phyloP scores from a whole-genome alignment of 2,888 invertebrate genomes.

The Hedychridium roseum region DNA sequence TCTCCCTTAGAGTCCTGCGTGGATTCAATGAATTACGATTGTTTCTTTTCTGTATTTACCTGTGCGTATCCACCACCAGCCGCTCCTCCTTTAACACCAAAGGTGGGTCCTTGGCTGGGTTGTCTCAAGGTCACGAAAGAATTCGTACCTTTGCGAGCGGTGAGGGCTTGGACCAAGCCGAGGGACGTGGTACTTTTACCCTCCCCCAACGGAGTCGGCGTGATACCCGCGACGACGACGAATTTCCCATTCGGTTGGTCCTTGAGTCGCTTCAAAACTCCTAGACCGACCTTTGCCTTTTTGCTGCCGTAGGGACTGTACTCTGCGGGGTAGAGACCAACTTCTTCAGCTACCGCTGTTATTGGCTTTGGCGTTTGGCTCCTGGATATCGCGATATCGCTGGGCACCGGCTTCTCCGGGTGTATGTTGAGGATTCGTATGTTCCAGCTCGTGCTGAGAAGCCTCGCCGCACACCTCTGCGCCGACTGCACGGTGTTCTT shows the following conservation, averaged over 20 bases:
- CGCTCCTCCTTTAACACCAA: conserved; percentile 98
- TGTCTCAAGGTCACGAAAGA: conserved; percentile 94
- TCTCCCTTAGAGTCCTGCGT: not conserved
- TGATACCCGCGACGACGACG: conserved; percentile 95
- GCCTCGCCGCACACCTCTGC: conserved; percentile 68
- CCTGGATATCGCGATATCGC: conserved; percentile 91
- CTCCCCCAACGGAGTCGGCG: conserved; percentile 98
- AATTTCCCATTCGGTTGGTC: conserved; percentile 83
- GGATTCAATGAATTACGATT: not conserved
- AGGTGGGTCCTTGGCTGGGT: conserved; percentile 98
- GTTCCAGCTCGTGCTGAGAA: conserved; percentile 75
- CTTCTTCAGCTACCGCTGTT: conserved; percentile 78
- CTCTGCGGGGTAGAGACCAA: conserved; percentile 82
- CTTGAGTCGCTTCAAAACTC: conserved; percentile 78
- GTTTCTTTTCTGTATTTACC: conserved; percentile 60
- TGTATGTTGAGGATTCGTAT: conserved; percentile 74
- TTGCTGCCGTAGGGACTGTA: conserved; percentile 90
- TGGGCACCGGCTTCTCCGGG: conserved; percentile 81
- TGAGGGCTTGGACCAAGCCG: conserved; percentile 91
- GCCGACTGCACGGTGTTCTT: conserved; percentile 92
- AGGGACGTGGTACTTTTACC: conserved; percentile 97
- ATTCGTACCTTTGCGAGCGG: conserved; percentile 84
- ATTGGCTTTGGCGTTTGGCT: conserved; percentile 89
- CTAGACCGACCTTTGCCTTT: conserved; percentile 92
- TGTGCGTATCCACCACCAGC: conserved; percentile 98